Evolutionary conservation across 2,888 invertebrate species (phyloP), one percentile per base, ranked within the genome.

Genomic region (Creontiades dilutus): DNA sequence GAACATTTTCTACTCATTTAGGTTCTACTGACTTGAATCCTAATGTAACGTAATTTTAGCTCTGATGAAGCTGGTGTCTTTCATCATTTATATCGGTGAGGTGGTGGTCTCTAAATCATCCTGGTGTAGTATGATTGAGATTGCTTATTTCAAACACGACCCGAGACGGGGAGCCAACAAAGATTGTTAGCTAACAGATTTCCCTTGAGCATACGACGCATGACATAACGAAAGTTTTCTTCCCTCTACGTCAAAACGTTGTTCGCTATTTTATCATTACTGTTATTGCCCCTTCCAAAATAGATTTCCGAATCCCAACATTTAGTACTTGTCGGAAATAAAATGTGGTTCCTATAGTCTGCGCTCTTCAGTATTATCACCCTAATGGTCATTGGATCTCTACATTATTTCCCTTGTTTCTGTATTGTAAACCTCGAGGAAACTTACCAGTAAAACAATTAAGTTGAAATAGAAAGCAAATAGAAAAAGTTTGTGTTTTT

Each of bases 171-270:
- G 68, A 23, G 68, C 68, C 23, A 68, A 68, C 68, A 23, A 68
- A 68, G 23, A 23, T 68, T 68, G 68, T 68, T 23, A 23, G 68
- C 23, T 68, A 23, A 19, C 68, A 23, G 68, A 68, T 68, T 68
- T 68, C 68, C 68, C 68, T 19, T 23, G 68, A 68, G 68, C 23
- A 68, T 23, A 68, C 23, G 27, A 68, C 27, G 23, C 68, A 68
- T 23, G 68, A 68, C 27, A 5, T 52, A 23, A 27, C 68, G 68
- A 23, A 68, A 27, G 19, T 68, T 61, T 68, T n/a, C 23, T 7
- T 23, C 5, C 27, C 19, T 11, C 61, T 61, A 5, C 61, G n/a
- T 61, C 61, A 61, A 61, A 61, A 61, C 61, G 5, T 9, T 19
- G 19, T 52, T 37, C 37, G 37, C 7, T 37, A 37, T 37, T 37